Evolutionary conservation across 2,113 vertebrate species (phyloP), one percentile per base, ranked within the genome.

Genomic region (Fulmarus glacialis): DNA sequence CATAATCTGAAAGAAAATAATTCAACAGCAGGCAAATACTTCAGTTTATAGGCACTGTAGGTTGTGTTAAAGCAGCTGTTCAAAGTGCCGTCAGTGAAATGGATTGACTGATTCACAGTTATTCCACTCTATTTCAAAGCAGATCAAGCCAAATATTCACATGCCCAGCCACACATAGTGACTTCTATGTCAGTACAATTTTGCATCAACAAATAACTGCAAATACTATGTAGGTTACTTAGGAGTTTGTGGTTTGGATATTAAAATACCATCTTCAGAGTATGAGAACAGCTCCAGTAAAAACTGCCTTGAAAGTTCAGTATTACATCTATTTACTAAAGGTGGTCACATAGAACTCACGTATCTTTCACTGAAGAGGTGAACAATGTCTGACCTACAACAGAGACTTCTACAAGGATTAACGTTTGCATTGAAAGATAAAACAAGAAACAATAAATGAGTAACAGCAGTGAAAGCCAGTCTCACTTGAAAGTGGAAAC

Each of bases 401-500:
- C 36, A 90, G 47, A 53, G 48, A 67, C 9, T 82, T 79, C 52
- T 58, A 59, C 1, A 73, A 85, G 50, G 26, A 81, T 30, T 64
- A 73, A 68, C 20, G 70, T 52, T 71, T 85, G 70, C 29, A 81
- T 0, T 71, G 21, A 52, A 32, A 78, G 15, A 47, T 15, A 75
- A 56, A 78, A 12, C 36, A 78, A 58, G 70, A 85, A 83, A 79
- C 0, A 1, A 82, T 30, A 81, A 60, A 70, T 26, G 23, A 85
- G 19, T 30, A 58, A 73, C 0, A 3, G 2, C 62, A 94, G n/a
- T 15, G 40, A 74, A 89, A 94, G 73, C 12, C 67, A 55, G 38
- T 48, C 93, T 93, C 97, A 99, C 99, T 98, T 98, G 98, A 98
- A 87, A 98, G 79, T 22, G 97, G 91, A 83, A 93, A 90, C 1